Percentiles rank a stretch among this genome's conserved stretches.
Conservation (phyloP, 2,797 vertebrate species). For the Acrocephalus scirpaceus region DNA sequence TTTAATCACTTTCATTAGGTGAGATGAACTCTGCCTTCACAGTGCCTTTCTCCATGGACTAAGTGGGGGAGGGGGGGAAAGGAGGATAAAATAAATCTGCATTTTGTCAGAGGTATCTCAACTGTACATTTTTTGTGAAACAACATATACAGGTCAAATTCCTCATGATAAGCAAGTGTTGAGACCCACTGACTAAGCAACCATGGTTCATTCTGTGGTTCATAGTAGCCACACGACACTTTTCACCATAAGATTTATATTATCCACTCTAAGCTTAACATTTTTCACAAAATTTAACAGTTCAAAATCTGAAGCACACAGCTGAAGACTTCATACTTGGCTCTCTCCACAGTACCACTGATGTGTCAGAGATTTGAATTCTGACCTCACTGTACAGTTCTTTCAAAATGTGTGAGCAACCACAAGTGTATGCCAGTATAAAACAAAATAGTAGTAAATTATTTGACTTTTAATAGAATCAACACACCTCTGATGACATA, state of each 20-base stretch:
- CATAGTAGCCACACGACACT: not conserved
- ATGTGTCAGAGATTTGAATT: not conserved
- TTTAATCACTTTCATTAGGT: not conserved
- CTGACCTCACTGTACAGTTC: not conserved
- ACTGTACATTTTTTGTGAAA: not conserved
- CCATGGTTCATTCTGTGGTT: not conserved
- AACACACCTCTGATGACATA: not conserved
- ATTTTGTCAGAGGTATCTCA: not conserved
- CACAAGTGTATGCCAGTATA: not conserved
- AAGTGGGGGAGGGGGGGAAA: fast-evolving
- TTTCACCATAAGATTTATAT: not conserved
- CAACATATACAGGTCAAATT: not conserved
- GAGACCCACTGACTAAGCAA: not conserved
- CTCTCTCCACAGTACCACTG: not conserved
- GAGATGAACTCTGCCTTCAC: not conserved
- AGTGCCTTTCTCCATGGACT: not conserved
- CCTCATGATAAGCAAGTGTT: not conserved
- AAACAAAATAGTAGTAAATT: not conserved
- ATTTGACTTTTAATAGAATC: not conserved
- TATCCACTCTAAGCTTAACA: not conserved
- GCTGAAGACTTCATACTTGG: not conserved
- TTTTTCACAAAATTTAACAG: not conserved
- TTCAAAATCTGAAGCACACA: not conserved
- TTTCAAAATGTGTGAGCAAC: not conserved
- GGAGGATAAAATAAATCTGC: not conserved